Base-by-base conservation (phyloP, 2,888 invertebrate genomes). In the Diarsia dahlii region DNA sequence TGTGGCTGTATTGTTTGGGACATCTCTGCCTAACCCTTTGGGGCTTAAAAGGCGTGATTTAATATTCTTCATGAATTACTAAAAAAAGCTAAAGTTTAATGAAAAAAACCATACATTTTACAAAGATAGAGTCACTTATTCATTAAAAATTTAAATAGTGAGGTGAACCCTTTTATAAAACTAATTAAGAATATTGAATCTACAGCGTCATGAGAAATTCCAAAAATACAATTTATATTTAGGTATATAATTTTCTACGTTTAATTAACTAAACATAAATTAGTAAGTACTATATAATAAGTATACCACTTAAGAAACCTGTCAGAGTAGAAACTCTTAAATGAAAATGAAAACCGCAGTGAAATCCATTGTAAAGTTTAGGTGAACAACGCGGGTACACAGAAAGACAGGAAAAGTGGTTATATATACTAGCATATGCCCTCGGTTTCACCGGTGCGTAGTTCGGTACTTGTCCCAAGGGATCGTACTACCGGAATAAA, bases 91-190 rank as follows among this genome's bases (percentile, higher is more conserved):
- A 28, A 28, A 12, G 18, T 60, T 23, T 52, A 76, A 76, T 34
- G 15, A 46, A 52, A 74, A 58, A 50, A 34, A 18, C 15, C 50
- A 56, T 23, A 12, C 20, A 74, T 58, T 75, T 23, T 15, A 8
- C 56, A 23, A 0, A 62, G 34, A 60, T 12, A 4, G 9, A 63
- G 9, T 13, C 6, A 9, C 12, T 66, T 4, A 23, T 10, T 28
- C 9, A 54, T 75, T 23, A 20, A n/a, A 62, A 48, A 76, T 76
- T 56, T 28, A 20, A 63, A 18, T 52, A 28, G 9, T 46, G 15
- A 23, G 20, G 2, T 18, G 56, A 34, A 23, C 13, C 6, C 4
- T n/a, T 45, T 58, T n/a, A 20, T 10, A 56, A 45, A 58, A 69
- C 15, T 6, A 8, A 52, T 46, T 23, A 56, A 10, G 15, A 23